These are phyloP conservation scores for Patella vulgata DNA, from an alignment of 1,140 invertebrate genomes.

Conservation along the genomic window DNA sequence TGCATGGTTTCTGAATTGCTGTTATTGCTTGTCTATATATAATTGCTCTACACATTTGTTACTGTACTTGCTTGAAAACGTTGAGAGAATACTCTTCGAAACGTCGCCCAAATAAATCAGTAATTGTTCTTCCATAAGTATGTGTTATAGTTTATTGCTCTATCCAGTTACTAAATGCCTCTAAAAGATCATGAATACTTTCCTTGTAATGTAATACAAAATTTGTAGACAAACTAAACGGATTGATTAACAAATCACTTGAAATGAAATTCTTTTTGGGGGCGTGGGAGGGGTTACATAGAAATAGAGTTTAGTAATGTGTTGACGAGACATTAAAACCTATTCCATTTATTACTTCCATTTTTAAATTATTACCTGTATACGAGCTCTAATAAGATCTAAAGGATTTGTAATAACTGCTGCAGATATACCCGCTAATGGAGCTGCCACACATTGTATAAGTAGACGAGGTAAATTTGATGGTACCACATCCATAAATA, in stretches of 20 bases:
- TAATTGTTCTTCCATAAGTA: no score
- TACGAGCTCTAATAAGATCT: slow-evolving; percentile 88
- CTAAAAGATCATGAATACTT: background rate
- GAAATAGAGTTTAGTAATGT: background rate
- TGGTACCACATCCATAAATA: slow-evolving; percentile 28
- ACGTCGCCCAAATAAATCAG: no score
- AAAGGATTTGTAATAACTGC: slow-evolving; percentile 94
- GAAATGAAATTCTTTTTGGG: background rate
- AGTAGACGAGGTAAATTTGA: slow-evolving; percentile 83
- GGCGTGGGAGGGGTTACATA: background rate
- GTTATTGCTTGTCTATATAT: no score
- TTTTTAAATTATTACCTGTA: slow-evolving; percentile 78
- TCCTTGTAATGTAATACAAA: background rate
- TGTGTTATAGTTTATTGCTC: no score
- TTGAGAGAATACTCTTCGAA: no score
- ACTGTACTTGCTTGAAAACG: no score
- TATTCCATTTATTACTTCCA: background rate
- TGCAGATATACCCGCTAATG: slow-evolving; percentile 89
- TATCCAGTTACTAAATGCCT: no score
- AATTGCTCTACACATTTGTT: no score
- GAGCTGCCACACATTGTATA: slow-evolving; percentile 89
- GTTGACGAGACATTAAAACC: background rate
- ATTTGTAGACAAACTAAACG: background rate
- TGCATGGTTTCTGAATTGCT: no score
- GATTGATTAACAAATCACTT: background rate